Percentiles rank a stretch among this genome's conserved stretches.
phyloP scores from a whole-genome alignment of 2,113 vertebrate species.

The Siniperca chuatsi region DNA sequence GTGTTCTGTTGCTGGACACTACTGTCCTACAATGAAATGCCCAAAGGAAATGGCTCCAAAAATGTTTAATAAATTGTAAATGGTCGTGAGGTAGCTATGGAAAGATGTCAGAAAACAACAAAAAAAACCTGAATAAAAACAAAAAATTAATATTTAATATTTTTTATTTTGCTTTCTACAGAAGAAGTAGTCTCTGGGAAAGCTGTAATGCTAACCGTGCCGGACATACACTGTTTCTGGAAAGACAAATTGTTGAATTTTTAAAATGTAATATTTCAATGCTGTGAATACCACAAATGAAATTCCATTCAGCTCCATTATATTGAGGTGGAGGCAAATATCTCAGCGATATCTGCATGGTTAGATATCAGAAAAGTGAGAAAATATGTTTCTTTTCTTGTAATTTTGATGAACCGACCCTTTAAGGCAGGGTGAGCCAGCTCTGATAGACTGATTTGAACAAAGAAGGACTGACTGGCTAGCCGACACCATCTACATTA shows the following conservation, averaged over 20 bases:
- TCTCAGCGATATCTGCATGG: background rate
- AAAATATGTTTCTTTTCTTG: background rate
- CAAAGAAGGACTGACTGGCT: background rate
- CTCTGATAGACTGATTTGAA: background rate
- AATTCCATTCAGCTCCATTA: background rate
- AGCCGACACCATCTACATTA: background rate
- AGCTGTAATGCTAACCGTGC: background rate
- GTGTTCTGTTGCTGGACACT: too few species aligned
- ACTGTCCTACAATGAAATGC: too few species aligned
- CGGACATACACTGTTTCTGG: background rate
- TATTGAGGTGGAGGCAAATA: background rate
- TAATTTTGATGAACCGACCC: background rate
- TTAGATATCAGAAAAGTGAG: background rate
- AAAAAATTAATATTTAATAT: too few species aligned
- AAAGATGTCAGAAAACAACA: too few species aligned
- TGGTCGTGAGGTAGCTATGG: too few species aligned
- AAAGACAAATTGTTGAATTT: background rate
- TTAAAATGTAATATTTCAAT: background rate
- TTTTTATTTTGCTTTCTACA: background rate
- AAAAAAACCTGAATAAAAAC: too few species aligned
- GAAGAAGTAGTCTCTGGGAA: background rate
- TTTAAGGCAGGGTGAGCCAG: background rate
- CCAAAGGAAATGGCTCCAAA: too few species aligned
- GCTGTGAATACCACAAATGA: background rate
- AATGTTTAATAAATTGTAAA: too few species aligned